These are phyloP conservation scores for Callosobruchus maculatus DNA, from an alignment of 2,888 invertebrate genomes.

Conservation along the genomic window DNA sequence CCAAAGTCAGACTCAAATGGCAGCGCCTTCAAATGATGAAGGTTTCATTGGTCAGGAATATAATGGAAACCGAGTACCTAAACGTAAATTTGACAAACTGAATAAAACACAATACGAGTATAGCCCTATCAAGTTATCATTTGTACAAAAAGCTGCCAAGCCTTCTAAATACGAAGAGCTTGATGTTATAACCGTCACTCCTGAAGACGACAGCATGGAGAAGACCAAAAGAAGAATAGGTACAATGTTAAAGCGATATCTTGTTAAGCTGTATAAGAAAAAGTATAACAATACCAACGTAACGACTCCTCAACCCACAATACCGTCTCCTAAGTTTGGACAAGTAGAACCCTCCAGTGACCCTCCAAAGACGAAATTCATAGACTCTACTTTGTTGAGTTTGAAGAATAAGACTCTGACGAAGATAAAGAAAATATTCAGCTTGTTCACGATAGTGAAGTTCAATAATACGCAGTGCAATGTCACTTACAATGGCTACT, in stretches of 20 bases:
- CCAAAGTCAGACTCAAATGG: slow-evolving; percentile 12
- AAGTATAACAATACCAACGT: slow-evolving; percentile 17
- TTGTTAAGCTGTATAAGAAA: slow-evolving; percentile 29
- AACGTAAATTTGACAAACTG: slow-evolving; percentile 8
- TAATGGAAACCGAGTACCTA: slow-evolving; percentile 12
- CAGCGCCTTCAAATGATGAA: not conserved
- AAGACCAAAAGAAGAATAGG: slow-evolving; percentile 27
- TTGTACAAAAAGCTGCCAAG: slow-evolving; percentile 17
- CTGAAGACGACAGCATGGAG: slow-evolving; percentile 1
- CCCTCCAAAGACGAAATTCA: slow-evolving; percentile 24
- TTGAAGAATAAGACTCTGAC: slow-evolving; percentile 40
- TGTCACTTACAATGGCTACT: slow-evolving; percentile 49
- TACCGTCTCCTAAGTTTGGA: not conserved
- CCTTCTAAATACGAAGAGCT: slow-evolving; percentile 20
- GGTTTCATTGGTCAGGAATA: not conserved
- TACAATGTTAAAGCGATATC: slow-evolving; percentile 28
- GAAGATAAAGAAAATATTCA: slow-evolving; percentile 54
- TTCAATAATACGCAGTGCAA: slow-evolving; percentile 64
- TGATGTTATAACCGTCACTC: slow-evolving; percentile 8
- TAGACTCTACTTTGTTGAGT: slow-evolving; percentile 19
- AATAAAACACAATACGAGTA: slow-evolving; percentile 2
- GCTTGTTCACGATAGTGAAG: slow-evolving; percentile 67
- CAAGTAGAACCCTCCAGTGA: slow-evolving; percentile 1
- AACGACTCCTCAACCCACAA: not conserved
- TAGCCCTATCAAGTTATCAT: slow-evolving; percentile 10